phyloP scores from a whole-genome alignment of 2,797 vertebrate species.

The Dendrocincla fuliginosa region DNA sequence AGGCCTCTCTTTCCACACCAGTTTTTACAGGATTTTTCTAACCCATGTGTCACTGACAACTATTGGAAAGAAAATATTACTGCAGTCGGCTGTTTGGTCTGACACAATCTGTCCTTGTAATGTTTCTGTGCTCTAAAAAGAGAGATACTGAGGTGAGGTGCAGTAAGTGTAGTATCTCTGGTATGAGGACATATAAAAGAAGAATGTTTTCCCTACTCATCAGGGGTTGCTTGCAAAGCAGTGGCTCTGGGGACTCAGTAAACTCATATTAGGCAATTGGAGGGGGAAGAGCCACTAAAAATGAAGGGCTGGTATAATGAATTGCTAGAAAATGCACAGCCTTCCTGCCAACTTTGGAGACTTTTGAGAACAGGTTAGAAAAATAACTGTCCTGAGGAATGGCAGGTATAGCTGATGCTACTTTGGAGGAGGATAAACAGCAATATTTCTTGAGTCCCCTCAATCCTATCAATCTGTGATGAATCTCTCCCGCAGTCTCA shows the following conservation, averaged over 20 bases:
- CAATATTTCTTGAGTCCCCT: background rate
- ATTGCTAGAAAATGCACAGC: background rate
- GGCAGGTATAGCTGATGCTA: background rate
- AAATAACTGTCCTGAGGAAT: background rate
- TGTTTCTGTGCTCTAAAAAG: background rate
- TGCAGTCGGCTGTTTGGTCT: background rate
- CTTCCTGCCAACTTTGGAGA: background rate
- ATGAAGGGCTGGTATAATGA: background rate
- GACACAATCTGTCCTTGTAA: background rate
- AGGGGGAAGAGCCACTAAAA: background rate
- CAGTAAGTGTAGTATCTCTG: background rate
- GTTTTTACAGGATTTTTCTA: background rate
- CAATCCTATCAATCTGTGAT: background rate
- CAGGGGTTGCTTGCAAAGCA: background rate
- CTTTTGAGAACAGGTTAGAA: background rate
- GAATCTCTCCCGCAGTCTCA: background rate
- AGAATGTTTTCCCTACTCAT: background rate
- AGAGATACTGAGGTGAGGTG: background rate
- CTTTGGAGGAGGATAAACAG: background rate
- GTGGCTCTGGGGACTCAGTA: background rate
- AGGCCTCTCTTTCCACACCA: background rate
- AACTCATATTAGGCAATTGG: background rate
- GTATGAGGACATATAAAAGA: fast-evolving
- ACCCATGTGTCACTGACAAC: background rate
- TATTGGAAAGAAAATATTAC: background rate